These are phyloP conservation scores for Diplogasteroides magnus DNA, from an alignment of 1,140 invertebrate genomes.

Conservation along the genomic window DNA sequence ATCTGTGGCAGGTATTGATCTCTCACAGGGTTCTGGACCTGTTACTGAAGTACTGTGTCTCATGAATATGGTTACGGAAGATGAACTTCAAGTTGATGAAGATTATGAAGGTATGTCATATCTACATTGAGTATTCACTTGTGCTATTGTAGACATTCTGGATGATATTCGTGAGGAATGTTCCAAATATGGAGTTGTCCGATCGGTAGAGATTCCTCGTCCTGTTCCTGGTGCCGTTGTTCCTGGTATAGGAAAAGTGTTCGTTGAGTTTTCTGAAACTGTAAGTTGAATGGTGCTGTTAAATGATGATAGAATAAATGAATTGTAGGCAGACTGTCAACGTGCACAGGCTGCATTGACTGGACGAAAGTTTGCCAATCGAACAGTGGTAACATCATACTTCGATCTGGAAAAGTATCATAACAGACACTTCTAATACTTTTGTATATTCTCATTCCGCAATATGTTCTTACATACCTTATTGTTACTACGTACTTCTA, in stretches of 20 bases:
- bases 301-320: too few species aligned
- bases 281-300: too few species aligned
- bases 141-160: slow-evolving; percentile 87
- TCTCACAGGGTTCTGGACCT: slow-evolving; percentile 79
- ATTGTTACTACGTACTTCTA: too few species aligned
- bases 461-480: too few species aligned
- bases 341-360: slow-evolving; percentile 96
- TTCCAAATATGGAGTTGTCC: slow-evolving; percentile 87
- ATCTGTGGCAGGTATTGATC: slow-evolving; percentile 82
- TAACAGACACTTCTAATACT: slow-evolving; percentile 91
- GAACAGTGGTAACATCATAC: slow-evolving; percentile 97
- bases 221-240: slow-evolving; percentile 95
- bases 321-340: slow-evolving; percentile 90
- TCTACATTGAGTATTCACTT: slow-evolving; percentile 14
- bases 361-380: slow-evolving; percentile 93
- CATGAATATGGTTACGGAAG: slow-evolving; percentile 96
- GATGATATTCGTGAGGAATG: slow-evolving; percentile 98
- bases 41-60: slow-evolving; percentile 93
- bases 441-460: too few species aligned
- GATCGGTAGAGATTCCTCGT: slow-evolving; percentile 92
- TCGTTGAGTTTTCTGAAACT: too few species aligned
- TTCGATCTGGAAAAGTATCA: slow-evolving; percentile 98
- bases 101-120: slow-evolving; percentile 81
- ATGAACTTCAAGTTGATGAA: slow-evolving; percentile 94
- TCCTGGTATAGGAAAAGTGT: slow-evolving; percentile 94